These are phyloP conservation scores for Ornithorhynchus anatinus DNA, from an alignment of 2,113 vertebrate species.

Conservation along the genomic window DNA sequence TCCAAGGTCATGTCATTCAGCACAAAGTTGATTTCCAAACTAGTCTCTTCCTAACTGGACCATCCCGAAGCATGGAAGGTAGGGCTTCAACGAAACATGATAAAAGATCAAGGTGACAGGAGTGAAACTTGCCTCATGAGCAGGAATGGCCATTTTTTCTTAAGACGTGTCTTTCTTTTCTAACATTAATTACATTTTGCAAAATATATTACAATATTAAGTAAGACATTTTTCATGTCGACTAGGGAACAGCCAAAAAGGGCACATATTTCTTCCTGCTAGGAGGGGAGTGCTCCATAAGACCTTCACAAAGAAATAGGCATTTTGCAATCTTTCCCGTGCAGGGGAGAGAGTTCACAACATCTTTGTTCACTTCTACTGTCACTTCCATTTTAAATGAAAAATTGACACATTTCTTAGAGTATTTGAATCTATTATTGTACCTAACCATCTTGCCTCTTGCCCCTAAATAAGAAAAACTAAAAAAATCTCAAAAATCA, in stretches of 20 bases:
- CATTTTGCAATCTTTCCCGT: background rate
- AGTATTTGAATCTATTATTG: background rate
- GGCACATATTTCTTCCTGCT: background rate
- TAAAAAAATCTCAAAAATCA: too few species aligned
- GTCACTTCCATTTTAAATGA: background rate
- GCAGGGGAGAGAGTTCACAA: background rate
- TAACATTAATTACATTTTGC: background rate
- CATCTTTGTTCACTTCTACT: background rate
- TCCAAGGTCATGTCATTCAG: background rate
- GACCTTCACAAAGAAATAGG: background rate
- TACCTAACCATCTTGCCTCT: too few species aligned
- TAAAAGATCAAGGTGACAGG: background rate
- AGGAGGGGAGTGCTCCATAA: background rate
- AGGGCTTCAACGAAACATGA: background rate
- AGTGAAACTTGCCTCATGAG: background rate
- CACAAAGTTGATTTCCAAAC: background rate
- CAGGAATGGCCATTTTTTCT: background rate
- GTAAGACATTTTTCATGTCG: background rate
- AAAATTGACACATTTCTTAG: background rate
- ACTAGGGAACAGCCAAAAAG: background rate
- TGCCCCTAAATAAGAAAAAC: too few species aligned
- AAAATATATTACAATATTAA: background rate
- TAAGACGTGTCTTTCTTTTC: background rate
- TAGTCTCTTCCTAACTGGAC: background rate
- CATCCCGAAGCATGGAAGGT: too few species aligned